phyloP scores from a whole-genome alignment of 2,888 invertebrate genomes.

The Augiades crinisus region DNA sequence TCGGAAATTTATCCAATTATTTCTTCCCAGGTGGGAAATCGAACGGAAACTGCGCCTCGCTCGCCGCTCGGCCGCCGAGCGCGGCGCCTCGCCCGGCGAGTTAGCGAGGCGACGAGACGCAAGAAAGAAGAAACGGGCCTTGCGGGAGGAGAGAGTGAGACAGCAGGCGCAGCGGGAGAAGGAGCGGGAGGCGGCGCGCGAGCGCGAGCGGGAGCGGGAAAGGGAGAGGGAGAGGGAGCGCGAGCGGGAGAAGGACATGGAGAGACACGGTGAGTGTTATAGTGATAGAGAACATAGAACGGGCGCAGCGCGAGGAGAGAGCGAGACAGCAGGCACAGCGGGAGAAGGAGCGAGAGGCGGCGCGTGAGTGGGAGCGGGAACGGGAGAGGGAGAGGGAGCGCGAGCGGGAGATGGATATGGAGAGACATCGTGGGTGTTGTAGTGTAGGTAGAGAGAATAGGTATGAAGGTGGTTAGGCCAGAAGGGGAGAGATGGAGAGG shows the following conservation, averaged over 20 bases:
- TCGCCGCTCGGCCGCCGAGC: slow-evolving; percentile 64
- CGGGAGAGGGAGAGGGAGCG: slow-evolving; percentile 22
- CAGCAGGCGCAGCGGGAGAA: slow-evolving; percentile 39
- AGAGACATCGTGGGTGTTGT: slow-evolving; percentile 20
- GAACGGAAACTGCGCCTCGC: slow-evolving; percentile 95
- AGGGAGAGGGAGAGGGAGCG: slow-evolving; percentile 25
- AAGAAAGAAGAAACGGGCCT: slow-evolving; percentile 43
- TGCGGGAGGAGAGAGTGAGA: slow-evolving; percentile 38
- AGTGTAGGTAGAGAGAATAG: neutral
- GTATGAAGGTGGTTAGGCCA: too few species aligned
- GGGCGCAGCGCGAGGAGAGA: neutral
- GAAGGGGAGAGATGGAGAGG: too few species aligned
- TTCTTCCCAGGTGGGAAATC: slow-evolving; percentile 92
- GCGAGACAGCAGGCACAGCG: slow-evolving; percentile 35
- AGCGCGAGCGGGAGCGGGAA: slow-evolving; percentile 27
- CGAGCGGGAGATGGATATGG: slow-evolving; percentile 26
- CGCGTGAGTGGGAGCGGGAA: slow-evolving; percentile 25
- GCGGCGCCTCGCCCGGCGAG: slow-evolving; percentile 57
- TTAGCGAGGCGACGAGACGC: slow-evolving; percentile 54
- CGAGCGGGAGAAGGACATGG: slow-evolving; percentile 25
- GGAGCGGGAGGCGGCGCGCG: slow-evolving; percentile 26
- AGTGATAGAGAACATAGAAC: neutral
- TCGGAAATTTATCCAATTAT: too few species aligned
- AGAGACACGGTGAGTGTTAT: slow-evolving; percentile 21
- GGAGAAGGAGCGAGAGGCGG: slow-evolving; percentile 32